Evolutionary conservation across 2,113 vertebrate genomes (phyloP), one percentile per base, ranked within the genome.

Genomic region (Camelus bactrianus): DNA sequence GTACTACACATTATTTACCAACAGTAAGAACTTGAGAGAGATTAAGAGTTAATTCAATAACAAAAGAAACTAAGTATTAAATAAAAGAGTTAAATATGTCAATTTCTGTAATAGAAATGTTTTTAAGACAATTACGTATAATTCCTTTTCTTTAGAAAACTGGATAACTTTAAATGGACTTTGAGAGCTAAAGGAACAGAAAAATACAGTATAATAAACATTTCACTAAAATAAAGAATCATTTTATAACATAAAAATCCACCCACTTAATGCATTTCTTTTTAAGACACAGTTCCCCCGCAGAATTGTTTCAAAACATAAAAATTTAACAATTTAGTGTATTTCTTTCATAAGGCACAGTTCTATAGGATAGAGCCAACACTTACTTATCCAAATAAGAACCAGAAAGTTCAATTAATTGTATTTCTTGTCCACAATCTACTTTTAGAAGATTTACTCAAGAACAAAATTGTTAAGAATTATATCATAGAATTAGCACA

Each of bases 91-190:
- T 89, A 89, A 48, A 22, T 73, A 87, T 77, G 10, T 28, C 32
- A 73, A 88, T 56, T 82, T 69, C 32, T 48, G 4, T 62, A 90
- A 54, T 12, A 56, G 19, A 91, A 87, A 85, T 58, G 2, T 22
- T 80, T 76, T 73, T 13, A 60, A 82, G 90, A 87, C 28, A 65
- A 85, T 42, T 69, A 56, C 72, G 13, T 76, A 69, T 35, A 62
- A 88, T 64, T 6, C 30, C 46, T 50, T 96, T 60, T 65, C 50
- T 62, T 97, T 88, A 94, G 35, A 89, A 94, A 89, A 80, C 5
- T 88, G 8, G 3, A 15, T 73, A 80, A 75, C 14, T 64, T 87
- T 58, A 89, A 81, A 67, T 52, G 35, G 4, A 88, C 5, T 62
- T 67, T n/a, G 16, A 93, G 70, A 79, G n/a, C 6, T 84, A 12